Percentiles rank a stretch among this genome's conserved stretches.
Conservation (phyloP, 2,888 invertebrate species). For the Xylota segnis region DNA sequence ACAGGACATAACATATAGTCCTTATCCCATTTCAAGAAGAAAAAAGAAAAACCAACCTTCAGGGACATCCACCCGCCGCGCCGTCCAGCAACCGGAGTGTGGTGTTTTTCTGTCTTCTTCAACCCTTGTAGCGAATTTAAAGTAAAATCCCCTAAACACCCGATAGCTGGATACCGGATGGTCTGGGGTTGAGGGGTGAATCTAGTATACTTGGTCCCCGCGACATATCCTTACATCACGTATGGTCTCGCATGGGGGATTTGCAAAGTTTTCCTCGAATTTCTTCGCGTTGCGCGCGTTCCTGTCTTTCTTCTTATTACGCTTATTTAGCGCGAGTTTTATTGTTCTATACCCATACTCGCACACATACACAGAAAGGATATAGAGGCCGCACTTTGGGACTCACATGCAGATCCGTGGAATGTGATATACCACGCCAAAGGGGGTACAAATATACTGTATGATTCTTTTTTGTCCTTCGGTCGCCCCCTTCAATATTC, state of each 20-base stretch:
- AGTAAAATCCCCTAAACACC: constrained; percentile 62
- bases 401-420: constrained; percentile 73
- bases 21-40: constrained; percentile 67
- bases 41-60: constrained; percentile 44
- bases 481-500: constrained; percentile 69
- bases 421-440: constrained; percentile 67
- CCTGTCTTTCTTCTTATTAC: constrained; percentile 81
- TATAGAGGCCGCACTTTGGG: constrained; percentile 44
- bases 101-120: constrained; percentile 60
- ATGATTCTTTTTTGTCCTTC: constrained; percentile 53
- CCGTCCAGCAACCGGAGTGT: constrained; percentile 56
- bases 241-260: constrained; percentile 73
- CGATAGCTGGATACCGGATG: constrained; percentile 27
- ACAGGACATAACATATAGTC: constrained; percentile 63
- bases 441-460: constrained; percentile 52
- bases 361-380: neutral
- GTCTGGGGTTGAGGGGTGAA: constrained; percentile 6
- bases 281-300: constrained; percentile 77
- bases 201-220: constrained; percentile 42
- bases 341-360: constrained; percentile 73
- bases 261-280: constrained; percentile 70
- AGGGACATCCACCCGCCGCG: constrained; percentile 63
- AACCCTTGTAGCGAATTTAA: constrained; percentile 71
- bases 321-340: constrained; percentile 79
- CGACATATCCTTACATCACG: constrained; percentile 74